A percentile compares a stretch with the other conserved stretches of the same genome.
Evolutionary conservation across 2,797 vertebrate species (phyloP).

Genomic region (Arctocebus calabarensis): DNA sequence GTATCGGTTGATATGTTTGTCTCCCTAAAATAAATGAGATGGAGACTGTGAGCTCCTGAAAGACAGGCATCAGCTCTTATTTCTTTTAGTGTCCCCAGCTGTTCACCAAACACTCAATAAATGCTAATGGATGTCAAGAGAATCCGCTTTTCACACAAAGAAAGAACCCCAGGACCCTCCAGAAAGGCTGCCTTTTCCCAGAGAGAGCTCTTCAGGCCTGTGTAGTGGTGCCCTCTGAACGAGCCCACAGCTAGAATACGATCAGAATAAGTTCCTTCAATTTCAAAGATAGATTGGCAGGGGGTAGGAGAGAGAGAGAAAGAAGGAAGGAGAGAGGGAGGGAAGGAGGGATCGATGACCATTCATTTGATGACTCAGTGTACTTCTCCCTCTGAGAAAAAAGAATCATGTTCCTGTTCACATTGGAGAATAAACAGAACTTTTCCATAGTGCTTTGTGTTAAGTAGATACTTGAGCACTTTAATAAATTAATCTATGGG

Average conservation of each 20-base stretch:
- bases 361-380: not conserved
- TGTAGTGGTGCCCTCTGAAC: not conserved
- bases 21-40: conserved; percentile 37
- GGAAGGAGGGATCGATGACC: not conserved
- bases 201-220: not conserved
- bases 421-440: not conserved
- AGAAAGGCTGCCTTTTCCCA: conserved; percentile 34
- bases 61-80: not conserved
- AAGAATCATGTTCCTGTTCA: not conserved
- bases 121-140: conserved; percentile 48
- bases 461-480: not conserved
- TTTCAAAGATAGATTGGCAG: conserved; percentile 23
- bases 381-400: not conserved
- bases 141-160: conserved; percentile 37
- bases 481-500: conserved; percentile 5
- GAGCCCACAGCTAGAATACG: not conserved
- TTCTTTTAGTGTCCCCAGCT: conserved; percentile 48
- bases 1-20: not conserved
- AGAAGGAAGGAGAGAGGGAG: not conserved
- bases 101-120: conserved; percentile 66
- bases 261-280: conserved; percentile 34
- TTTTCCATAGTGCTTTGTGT: not conserved
- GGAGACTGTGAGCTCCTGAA: not conserved
- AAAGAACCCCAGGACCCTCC: not conserved
- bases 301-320: not conserved